Evolutionary conservation across 2,113 vertebrate species (phyloP).

Genomic region (Oceanodroma tethys): DNA sequence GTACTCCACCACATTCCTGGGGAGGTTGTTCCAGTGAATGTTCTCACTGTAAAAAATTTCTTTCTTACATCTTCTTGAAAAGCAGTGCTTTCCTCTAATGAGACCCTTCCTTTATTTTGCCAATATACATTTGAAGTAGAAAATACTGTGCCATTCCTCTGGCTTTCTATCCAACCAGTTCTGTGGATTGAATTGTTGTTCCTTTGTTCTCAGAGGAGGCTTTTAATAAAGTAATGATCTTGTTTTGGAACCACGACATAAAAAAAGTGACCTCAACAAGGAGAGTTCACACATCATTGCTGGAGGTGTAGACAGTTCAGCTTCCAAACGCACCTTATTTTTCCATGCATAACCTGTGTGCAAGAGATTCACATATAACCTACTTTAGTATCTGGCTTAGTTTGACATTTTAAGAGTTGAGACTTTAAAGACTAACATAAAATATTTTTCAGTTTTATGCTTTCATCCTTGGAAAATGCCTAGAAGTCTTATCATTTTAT

Average conservation of each 20-base stretch:
- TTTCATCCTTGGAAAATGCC: background rate
- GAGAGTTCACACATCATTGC: background rate
- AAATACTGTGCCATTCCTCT: background rate
- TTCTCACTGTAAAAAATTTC: background rate
- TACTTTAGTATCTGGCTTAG: background rate
- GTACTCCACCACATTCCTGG: fast-evolving
- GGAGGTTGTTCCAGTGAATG: background rate
- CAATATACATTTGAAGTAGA: background rate
- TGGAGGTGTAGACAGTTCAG: background rate
- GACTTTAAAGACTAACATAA: background rate
- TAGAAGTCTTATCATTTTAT: background rate
- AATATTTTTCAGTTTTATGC: background rate
- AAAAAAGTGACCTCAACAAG: background rate
- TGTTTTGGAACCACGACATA: background rate
- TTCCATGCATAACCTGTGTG: background rate
- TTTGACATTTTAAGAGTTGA: background rate
- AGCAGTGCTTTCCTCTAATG: background rate
- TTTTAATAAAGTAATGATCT: background rate
- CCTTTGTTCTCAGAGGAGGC: background rate
- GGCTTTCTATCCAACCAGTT: background rate
- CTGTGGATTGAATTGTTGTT: background rate
- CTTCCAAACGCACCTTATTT: background rate
- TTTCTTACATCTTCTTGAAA: background rate
- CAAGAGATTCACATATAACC: background rate
- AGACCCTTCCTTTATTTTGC: background rate